Percentiles rank a stretch among this genome's conserved stretches.
Conservation (phyloP, 1,140 invertebrate genomes). For the Cotesia glomerata region DNA sequence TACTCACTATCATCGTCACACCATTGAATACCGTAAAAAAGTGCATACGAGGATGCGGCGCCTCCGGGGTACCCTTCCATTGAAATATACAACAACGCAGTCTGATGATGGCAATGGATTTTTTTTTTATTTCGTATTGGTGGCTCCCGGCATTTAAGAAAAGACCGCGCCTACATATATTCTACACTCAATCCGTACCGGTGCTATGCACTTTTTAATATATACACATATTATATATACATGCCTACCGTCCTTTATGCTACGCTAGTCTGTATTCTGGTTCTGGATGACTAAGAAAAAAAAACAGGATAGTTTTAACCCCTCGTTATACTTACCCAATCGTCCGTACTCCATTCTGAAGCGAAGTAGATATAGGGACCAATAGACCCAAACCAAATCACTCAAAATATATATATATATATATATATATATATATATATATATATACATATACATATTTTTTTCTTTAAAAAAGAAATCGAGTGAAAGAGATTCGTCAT, state of each 20-base stretch:
- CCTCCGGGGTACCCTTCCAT: slow-evolving; percentile 3
- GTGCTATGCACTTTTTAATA: not conserved
- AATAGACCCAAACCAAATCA: too few relatives aligned
- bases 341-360: not conserved
- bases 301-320: slow-evolving; percentile 24
- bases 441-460: too few relatives aligned
- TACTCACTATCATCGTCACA: not conserved
- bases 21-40: not conserved
- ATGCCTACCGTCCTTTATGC: too few relatives aligned
- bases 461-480: too few relatives aligned
- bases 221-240: not conserved
- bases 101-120: too few relatives aligned
- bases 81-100: slow-evolving; percentile 12
- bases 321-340: slow-evolving; percentile 15
- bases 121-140: not conserved
- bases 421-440: too few relatives aligned
- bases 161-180: slow-evolving; percentile 1
- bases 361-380: too few relatives aligned
- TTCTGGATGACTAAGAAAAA: not conserved
- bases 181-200: not conserved
- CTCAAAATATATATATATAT: too few relatives aligned
- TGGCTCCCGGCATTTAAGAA: slow-evolving; percentile 29
- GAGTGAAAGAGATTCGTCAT: too few relatives aligned
- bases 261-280: not conserved
- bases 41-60: not conserved